Base-by-base conservation (phyloP, 2,888 invertebrate genomes). In the Leptinotarsa haldemani region DNA sequence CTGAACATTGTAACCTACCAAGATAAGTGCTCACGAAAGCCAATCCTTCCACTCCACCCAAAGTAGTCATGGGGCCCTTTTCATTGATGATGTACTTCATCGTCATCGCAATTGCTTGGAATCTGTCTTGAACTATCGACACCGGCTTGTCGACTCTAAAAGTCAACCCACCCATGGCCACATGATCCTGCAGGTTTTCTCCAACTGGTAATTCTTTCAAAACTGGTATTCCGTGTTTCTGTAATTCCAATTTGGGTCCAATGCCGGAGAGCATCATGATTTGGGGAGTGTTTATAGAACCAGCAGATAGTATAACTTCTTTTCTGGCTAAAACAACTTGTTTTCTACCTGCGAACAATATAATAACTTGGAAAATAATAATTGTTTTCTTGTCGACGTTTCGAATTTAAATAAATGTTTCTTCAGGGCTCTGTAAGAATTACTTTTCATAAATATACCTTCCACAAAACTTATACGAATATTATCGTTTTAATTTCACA, bases 271-370 rank as follows among this genome's bases (percentile, higher is more conserved):
- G 87, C 96, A 97, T 96, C 75, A 98, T 88, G 69, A 98, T 88
- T 84, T 98, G 97, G 0, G 98, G 96, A 15, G 94, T 94, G 84
- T 97, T 97, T 46, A 98, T 95, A 0, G 97, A 92, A 0, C 98
- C 98, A 0, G 96, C 97, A 15, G 96, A 93, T 53, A 98, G 85
- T 65, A 98, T 94, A 0, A 98, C 92, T 86, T 96, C 96, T 82
- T 94, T 94, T 69, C 91, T 90, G 0, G 96, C 96, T 74, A 91
- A 88, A 0, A 94, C 93, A 0, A 92, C 88, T 82, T 93, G 92
- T 72, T 91, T 91, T 50, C 90, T 88, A 3, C 95, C 82, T 82
- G 47, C 16, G 76, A 75, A 66, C 46, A 40, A 50, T 16, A n/a
- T 50, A n/a, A 16, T 50, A 4, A 48, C 0, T 9, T 30, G 1